phyloP scores from a whole-genome alignment of 1,140 invertebrate species.

The Ectropis grisescens region DNA sequence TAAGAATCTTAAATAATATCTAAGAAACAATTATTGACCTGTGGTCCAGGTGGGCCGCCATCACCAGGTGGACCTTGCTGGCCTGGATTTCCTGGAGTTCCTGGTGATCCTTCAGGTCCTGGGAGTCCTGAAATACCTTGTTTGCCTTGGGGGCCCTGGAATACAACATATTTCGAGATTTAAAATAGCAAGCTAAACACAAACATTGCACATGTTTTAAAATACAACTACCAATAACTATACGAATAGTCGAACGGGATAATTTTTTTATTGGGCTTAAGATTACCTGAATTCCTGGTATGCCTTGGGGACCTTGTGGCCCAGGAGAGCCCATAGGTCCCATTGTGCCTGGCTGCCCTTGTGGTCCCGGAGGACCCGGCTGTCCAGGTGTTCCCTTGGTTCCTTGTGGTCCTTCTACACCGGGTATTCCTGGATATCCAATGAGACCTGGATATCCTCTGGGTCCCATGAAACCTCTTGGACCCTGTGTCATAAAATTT shows the following conservation, averaged over 20 bases:
- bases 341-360: constrained; percentile 76
- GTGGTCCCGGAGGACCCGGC: constrained; percentile 76
- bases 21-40: constrained; percentile 39
- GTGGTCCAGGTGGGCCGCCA: constrained; percentile 74
- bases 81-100: constrained; percentile 79
- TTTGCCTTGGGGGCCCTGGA: constrained; percentile 79
- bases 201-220: not conserved
- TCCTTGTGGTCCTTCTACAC: constrained; percentile 80
- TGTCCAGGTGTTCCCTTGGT: constrained; percentile 80
- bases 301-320: constrained; percentile 76
- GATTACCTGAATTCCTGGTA: constrained; percentile 77
- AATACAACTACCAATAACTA: not conserved
- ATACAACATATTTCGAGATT: too few species aligned
- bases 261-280: too few species aligned
- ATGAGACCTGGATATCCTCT: constrained; percentile 83
- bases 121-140: constrained; percentile 79
- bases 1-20: too few species aligned
- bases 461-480: constrained; percentile 83
- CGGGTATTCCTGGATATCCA: constrained; percentile 82
- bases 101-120: constrained; percentile 81
- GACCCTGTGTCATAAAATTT: constrained; percentile 73
- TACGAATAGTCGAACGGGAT: not conserved
- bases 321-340: constrained; percentile 78
- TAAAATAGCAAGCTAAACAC: not conserved
- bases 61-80: constrained; percentile 77